These are phyloP conservation scores for Enteromius unitaeniatus DNA, from an alignment of 2,797 vertebrate species.

Conservation along the genomic window DNA sequence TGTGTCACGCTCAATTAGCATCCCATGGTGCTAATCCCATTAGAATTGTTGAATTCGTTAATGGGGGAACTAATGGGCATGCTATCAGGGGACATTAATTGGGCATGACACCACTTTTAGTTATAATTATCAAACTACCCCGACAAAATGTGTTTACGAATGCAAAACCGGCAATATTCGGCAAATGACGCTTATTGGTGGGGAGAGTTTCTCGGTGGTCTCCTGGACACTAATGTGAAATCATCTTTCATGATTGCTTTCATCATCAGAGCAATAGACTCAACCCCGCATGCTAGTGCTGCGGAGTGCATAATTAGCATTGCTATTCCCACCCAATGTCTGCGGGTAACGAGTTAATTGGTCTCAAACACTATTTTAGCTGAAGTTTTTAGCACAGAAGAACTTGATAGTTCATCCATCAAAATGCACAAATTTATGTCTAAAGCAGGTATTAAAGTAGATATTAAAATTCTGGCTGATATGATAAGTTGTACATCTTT, in stretches of 20 bases:
- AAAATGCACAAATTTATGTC: slow-evolving; percentile 61
- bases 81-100: slow-evolving; percentile 99
- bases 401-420: slow-evolving; percentile 68
- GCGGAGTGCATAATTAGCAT: slow-evolving; percentile 80
- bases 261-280: slow-evolving; percentile 79
- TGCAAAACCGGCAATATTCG: slow-evolving; percentile 65
- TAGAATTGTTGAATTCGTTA: slow-evolving; percentile 99
- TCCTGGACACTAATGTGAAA: slow-evolving; percentile 72
- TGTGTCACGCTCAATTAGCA: slow-evolving; percentile 99
- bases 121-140: slow-evolving; percentile 98
- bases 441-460: neutral
- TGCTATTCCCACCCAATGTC: slow-evolving; percentile 79
- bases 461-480: neutral
- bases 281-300: slow-evolving; percentile 64
- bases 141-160: slow-evolving; percentile 97
- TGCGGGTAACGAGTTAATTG: slow-evolving; percentile 85
- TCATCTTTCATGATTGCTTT: slow-evolving; percentile 80
- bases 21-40: slow-evolving; percentile 98
- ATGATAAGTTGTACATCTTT: neutral
- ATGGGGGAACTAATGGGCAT: slow-evolving; percentile 99
- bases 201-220: slow-evolving; percentile 66
- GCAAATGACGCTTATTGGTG: slow-evolving; percentile 43
- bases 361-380: slow-evolving; percentile 80
- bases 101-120: slow-evolving; percentile 99
- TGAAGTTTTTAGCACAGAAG: slow-evolving; percentile 74